Base-by-base conservation (phyloP, 2,797 vertebrate genomes). In the Muscicapa striata region DNA sequence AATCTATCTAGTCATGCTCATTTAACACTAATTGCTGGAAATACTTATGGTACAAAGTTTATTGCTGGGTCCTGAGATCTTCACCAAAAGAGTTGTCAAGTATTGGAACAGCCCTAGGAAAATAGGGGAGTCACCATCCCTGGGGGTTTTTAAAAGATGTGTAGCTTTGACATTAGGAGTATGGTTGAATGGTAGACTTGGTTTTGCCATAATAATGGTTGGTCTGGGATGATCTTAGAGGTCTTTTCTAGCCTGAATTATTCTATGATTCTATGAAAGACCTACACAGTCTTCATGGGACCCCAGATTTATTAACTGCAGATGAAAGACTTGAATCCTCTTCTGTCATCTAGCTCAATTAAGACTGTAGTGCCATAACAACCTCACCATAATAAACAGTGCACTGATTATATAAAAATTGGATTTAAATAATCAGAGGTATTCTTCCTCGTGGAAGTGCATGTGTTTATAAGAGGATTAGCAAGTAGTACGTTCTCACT, bases 401-500 rank as follows among this genome's bases (percentile, higher is more conserved):
- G 69, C 21, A 22, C 43, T 18, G n/a, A 90, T 86, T 84, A 82
- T 87, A 69, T 93, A 86, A 84, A 87, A 88, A 61, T 27, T 12
- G 30, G 69, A 81, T 87, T 81, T 73, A 82, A 88, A 40, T 86
- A 52, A 24, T 55, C 52, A 68, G 83, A 67, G n/a, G 24, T 82
- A 18, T 79, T 90, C 41, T 92, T 51, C 66, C 82, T 70, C 2
- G 1, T 93, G 80, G 70, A 84, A 86, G 45, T 11, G 67, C 77
- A 32, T 4, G 30, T 91, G 83, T 87, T 84, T 27, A 0, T 85
- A 84, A 90, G 83, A 84, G 80, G 84, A 90, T 96, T 95, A 90
- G 32, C n/a, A 34, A n/a, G 52, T 11, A 76, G 92, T 52, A 46
- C 6, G 7, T 69, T 86, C 86, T 89, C 23, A 8, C 34, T 85